Conservation (phyloP, 2,888 invertebrate genomes). For the Mimumesa dahlbomi region DNA sequence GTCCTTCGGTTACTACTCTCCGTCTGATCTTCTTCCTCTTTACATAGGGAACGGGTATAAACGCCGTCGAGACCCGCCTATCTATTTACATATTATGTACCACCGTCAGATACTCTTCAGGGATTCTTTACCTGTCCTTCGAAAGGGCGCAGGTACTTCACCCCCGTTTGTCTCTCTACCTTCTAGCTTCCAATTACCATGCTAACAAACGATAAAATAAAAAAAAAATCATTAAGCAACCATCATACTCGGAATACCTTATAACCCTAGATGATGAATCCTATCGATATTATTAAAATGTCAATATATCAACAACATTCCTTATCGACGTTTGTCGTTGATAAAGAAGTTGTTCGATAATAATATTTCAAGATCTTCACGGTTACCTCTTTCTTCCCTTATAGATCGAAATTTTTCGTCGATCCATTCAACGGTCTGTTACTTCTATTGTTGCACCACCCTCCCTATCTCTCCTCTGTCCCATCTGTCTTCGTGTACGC, state of each 20-base stretch:
- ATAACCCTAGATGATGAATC: too few species aligned
- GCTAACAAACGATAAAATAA: slow-evolving; percentile 15
- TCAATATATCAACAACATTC: too few species aligned
- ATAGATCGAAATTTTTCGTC: slow-evolving; percentile 1
- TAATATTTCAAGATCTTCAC: too few species aligned
- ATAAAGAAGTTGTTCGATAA: too few species aligned
- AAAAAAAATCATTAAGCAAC: slow-evolving; percentile 19
- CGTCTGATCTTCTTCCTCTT: slow-evolving; percentile 39
- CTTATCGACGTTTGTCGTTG: too few species aligned
- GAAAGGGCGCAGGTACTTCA: slow-evolving; percentile 35
- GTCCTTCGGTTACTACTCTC: slow-evolving; percentile 16
- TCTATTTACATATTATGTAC: slow-evolving; percentile 59
- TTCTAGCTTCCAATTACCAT: slow-evolving; percentile 17
- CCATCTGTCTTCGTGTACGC: slow-evolving; percentile 13
- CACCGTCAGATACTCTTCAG: slow-evolving; percentile 37
- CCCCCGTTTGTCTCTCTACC: slow-evolving; percentile 22
- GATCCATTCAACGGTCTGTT: slow-evolving; percentile 13
- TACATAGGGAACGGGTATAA: slow-evolving; percentile 39
- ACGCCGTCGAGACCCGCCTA: slow-evolving; percentile 41
- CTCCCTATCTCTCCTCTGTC: neutral
- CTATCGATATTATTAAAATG: too few species aligned
- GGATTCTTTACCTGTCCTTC: slow-evolving; percentile 19
- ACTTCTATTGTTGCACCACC: neutral
- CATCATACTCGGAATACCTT: neutral
- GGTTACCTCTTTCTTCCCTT: too few species aligned